Evolutionary conservation across 2,888 invertebrate genomes (phyloP).

Genomic region (Leptogaster cylindrica): DNA sequence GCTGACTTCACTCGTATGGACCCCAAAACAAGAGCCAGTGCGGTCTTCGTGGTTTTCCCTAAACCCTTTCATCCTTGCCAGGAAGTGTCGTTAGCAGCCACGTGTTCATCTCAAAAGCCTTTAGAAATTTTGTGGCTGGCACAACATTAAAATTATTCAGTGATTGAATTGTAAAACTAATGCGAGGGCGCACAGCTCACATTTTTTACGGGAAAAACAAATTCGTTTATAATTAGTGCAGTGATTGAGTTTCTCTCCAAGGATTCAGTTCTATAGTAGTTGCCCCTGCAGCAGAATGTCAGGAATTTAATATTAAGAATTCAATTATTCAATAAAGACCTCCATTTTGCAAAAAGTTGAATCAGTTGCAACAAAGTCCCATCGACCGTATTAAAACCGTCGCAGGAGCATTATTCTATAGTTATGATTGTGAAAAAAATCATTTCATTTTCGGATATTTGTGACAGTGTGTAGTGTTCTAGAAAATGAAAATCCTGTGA

Average conservation of each 20-base stretch:
- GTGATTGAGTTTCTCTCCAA: constrained; percentile 31
- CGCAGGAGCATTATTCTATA: background rate
- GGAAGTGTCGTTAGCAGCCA: constrained; percentile 13
- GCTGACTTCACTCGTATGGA: background rate
- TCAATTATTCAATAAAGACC: no score
- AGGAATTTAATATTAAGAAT: no score
- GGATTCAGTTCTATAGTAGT: background rate
- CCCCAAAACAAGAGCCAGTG: background rate
- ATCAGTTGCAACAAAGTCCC: no score
- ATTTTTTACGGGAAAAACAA: no score
- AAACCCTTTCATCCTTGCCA: background rate
- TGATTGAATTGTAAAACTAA: background rate
- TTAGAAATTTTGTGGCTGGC: background rate
- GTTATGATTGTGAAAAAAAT: background rate
- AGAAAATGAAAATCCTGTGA: constrained; percentile 27
- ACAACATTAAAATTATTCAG: no score
- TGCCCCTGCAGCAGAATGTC: no score
- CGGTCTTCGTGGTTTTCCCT: background rate
- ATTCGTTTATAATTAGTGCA: constrained; percentile 29
- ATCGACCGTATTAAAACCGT: no score
- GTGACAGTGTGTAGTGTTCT: constrained; percentile 15
- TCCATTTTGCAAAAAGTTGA: no score
- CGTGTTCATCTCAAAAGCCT: background rate
- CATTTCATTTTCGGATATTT: no score
- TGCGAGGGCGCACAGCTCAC: constrained; percentile 21